Percentiles rank a stretch among this genome's conserved stretches.
Evolutionary conservation across 2,113 vertebrate genomes (phyloP).

Genomic region (Alligator sinensis): DNA sequence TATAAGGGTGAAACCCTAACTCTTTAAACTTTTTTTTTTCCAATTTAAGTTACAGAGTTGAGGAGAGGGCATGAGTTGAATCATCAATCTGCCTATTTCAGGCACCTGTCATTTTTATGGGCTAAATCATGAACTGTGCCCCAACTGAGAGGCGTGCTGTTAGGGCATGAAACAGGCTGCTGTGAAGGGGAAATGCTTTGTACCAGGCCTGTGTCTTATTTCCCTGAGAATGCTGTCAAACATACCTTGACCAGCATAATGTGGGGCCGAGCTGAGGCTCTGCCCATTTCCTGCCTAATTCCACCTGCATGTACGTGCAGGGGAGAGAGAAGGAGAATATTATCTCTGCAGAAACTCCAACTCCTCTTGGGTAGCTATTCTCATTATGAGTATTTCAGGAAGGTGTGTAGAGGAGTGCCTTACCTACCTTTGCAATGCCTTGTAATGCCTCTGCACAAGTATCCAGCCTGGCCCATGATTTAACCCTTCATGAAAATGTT

Average conservation of each 20-base stretch:
- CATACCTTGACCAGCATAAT: not conserved
- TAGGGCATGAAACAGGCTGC: fast-evolving
- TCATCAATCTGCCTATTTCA: too few relatives aligned
- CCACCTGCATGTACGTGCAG: not conserved
- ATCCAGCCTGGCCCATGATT: not conserved
- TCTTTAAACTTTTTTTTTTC: not conserved
- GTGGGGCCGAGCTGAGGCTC: too few relatives aligned
- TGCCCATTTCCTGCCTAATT: fast-evolving
- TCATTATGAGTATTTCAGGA: fast-evolving
- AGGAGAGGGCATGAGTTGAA: too few relatives aligned
- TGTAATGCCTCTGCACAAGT: not conserved
- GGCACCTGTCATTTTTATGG: too few relatives aligned
- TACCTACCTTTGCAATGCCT: not conserved
- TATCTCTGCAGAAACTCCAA: fast-evolving
- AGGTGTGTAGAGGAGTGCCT: not conserved
- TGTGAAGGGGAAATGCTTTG: fast-evolving
- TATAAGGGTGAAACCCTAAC: not conserved
- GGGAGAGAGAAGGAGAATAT: fast-evolving
- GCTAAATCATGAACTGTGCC: too few relatives aligned
- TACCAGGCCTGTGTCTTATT: too few relatives aligned
- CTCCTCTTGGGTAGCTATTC: not conserved
- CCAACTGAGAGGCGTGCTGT: too few relatives aligned
- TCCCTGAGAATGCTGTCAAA: not conserved
- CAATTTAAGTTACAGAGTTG: not conserved
- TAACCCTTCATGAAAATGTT: constrained; percentile 4